Evolutionary conservation across 2,113 vertebrate genomes (phyloP).

Genomic region (Crotalus tigris): DNA sequence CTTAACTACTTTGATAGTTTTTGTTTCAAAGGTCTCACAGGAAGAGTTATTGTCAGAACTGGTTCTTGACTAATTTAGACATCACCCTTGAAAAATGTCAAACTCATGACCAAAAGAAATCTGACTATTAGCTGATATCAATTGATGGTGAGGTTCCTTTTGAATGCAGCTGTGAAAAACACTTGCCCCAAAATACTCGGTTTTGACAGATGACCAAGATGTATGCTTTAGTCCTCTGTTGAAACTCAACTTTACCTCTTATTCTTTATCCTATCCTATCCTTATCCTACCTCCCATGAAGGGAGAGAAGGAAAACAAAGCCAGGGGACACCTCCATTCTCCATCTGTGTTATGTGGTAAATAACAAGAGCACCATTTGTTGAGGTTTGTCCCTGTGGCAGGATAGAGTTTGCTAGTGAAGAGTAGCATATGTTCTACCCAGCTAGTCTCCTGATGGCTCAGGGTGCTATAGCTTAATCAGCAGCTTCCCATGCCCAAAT

Average conservation of each 20-base stretch:
- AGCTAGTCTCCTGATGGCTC: background rate
- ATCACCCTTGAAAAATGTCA: background rate
- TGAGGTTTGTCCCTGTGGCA: too few relatives aligned
- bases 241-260: background rate
- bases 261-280: background rate
- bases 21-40: background rate
- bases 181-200: background rate
- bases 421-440: background rate
- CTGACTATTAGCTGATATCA: background rate
- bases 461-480: background rate
- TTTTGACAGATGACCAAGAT: background rate
- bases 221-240: background rate
- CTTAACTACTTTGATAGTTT: background rate
- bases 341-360: background rate
- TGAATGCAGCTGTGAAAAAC: background rate
- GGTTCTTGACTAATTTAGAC: background rate
- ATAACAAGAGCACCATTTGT: background rate
- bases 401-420: background rate
- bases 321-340: background rate
- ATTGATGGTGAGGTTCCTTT: background rate
- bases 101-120: background rate
- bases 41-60: background rate
- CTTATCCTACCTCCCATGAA: background rate
- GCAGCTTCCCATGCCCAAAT: background rate
- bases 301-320: background rate